Evolutionary conservation across 1,140 invertebrate species (phyloP), one percentile per base, ranked within the genome.

Genomic region (Microplitis mediator): DNA sequence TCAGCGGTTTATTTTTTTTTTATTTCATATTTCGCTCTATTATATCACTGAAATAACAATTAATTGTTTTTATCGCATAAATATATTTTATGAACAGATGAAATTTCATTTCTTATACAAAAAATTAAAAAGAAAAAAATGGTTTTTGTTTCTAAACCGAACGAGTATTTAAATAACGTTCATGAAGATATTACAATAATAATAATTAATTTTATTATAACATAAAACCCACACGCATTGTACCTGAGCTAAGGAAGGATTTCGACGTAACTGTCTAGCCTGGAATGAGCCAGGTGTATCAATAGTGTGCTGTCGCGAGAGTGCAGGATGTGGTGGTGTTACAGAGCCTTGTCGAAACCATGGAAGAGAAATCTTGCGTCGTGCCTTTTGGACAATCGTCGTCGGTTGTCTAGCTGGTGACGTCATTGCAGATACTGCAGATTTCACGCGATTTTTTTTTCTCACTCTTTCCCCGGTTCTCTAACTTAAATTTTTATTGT

Each of bases 221-320:
- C 23, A 23, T 45, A 45, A 11, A 45, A 14, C 34, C 34, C 31
- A 62, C 39, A 50, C n/a, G 32, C 60, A 64, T 68, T 78, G 72
- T 87, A 87, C 88, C 89, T 90, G 89, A 78, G 88, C 85, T 71
- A 89, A 86, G 82, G 89, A 89, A 74, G 89, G 86, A 83, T 91
- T 89, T 77, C 88, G 87, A 77, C 88, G 86, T 66, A 92, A 88
- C 69, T 92, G 88, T 76, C 91, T 87, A 70, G 90, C 91, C 78
- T 93, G 92, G 88, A 94, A 94, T 52, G 93, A 94, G 80, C 92
- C 90, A 76, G 94, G 94, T 72, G 94, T 94, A 88, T 96, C 95
- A 88, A 96, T 95, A 84, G 95, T 96, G 81, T 95, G 94, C 84
- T 96, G 94, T 23, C 94, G 90, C 50, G 93, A 90, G 34, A 95